phyloP scores from a whole-genome alignment of 2,888 invertebrate genomes.

The Catocala nupta region DNA sequence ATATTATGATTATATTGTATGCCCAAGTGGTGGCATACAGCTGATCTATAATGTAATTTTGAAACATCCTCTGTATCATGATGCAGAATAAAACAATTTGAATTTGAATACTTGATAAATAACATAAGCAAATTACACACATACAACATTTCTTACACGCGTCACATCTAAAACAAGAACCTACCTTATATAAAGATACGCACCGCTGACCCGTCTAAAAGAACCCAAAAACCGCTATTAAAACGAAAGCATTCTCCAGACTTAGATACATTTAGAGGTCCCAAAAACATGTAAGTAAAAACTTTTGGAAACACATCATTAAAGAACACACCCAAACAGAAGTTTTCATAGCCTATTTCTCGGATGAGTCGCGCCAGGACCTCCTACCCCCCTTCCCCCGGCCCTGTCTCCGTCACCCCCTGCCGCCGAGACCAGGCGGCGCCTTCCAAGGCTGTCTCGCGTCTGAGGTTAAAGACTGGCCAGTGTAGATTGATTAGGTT shows the following conservation, averaged over 20 bases:
- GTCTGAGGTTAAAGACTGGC: conserved; percentile 71
- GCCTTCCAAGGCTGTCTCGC: conserved; percentile 79
- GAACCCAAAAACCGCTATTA: neutral
- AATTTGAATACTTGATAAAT: no score
- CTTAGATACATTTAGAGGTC: conserved; percentile 2
- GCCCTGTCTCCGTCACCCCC: conserved; percentile 17
- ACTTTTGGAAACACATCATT: conserved; percentile 40
- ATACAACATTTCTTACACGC: neutral
- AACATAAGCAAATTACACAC: no score
- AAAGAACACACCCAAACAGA: conserved; percentile 59
- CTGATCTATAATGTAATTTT: no score
- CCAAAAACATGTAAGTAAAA: conserved; percentile 25
- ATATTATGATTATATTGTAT: no score
- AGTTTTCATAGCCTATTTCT: conserved; percentile 41
- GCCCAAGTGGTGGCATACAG: no score
- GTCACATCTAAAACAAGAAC: neutral
- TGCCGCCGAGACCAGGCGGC: conserved; percentile 64
- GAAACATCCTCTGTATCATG: no score
- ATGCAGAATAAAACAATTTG: no score
- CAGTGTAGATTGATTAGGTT: conserved; percentile 56
- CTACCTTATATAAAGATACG: neutral
- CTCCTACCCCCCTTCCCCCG: conserved; percentile 31
- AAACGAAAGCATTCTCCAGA: neutral
- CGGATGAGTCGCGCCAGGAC: conserved; percentile 47
- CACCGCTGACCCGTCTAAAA: no score